Conservation (phyloP, 2,113 vertebrate genomes). For the Ivindomyrus marchei region DNA sequence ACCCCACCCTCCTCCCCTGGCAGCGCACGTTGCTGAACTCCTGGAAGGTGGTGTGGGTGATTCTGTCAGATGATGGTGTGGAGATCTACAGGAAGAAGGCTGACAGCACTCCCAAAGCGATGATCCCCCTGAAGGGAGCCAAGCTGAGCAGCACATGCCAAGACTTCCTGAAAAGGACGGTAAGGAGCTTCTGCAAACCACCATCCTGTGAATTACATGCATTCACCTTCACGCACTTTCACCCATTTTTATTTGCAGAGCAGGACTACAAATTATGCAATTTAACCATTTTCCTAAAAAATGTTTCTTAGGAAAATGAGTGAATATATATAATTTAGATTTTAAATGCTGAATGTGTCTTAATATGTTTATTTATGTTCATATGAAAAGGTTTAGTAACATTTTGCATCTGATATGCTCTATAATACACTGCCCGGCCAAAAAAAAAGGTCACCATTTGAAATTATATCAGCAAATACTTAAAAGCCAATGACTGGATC, state of each 20-base stretch:
- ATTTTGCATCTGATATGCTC: background rate
- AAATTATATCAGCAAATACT: too few relatives aligned
- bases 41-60: constrained; percentile 90
- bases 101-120: constrained; percentile 83
- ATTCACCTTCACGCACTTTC: background rate
- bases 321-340: background rate
- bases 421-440: background rate
- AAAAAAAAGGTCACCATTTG: too few relatives aligned
- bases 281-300: background rate
- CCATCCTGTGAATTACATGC: background rate
- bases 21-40: constrained; percentile 85
- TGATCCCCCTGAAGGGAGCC: constrained; percentile 86
- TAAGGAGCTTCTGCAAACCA: constrained; percentile 43
- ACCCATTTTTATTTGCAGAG: background rate
- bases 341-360: background rate
- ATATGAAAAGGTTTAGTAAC: too few relatives aligned
- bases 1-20: background rate
- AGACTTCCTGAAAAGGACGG: constrained; percentile 82
- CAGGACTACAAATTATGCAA: background rate
- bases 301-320: background rate
- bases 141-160: constrained; percentile 73
- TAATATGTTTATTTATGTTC: background rate
- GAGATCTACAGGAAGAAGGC: constrained; percentile 91
- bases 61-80: constrained; percentile 84
- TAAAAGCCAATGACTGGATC: too few relatives aligned